These are phyloP conservation scores for Danio choprae DNA, from an alignment of 2,797 vertebrate genomes.

Conservation along the genomic window DNA sequence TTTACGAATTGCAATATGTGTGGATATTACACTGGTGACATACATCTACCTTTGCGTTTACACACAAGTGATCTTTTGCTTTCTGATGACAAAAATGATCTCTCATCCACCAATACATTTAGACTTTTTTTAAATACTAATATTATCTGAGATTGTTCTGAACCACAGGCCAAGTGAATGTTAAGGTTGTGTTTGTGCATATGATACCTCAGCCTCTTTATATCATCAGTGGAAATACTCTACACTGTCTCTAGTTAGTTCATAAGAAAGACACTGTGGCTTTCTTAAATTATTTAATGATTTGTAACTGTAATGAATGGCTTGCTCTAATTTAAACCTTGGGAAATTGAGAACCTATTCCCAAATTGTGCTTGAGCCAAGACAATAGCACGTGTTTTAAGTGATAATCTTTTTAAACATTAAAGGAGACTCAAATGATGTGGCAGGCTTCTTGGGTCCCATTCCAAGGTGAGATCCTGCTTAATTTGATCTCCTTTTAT, in stretches of 20 bases:
- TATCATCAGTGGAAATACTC: conserved; percentile 8
- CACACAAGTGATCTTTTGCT: not conserved
- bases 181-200: conserved; percentile 6
- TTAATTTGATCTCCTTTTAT: conserved; percentile 50
- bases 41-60: not conserved
- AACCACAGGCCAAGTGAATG: conserved; percentile 30
- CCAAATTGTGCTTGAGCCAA: conserved; percentile 40
- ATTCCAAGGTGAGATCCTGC: conserved; percentile 47
- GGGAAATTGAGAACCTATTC: not conserved
- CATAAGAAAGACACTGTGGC: not conserved
- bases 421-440: conserved; percentile 6
- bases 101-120: not conserved
- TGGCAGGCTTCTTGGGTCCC: conserved; percentile 14
- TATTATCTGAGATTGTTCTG: not conserved
- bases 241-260: conserved; percentile 18
- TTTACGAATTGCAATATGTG: conserved; percentile 53
- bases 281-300: conserved; percentile 7
- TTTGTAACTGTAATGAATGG: conserved; percentile 19
- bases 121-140: not conserved
- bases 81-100: not conserved
- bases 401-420: conserved; percentile 23
- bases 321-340: conserved; percentile 9
- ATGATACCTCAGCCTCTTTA: not conserved
- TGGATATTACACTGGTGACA: conserved; percentile 23
- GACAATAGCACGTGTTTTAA: conserved; percentile 1